Evolutionary conservation across 2,113 vertebrate genomes (phyloP).

Genomic region (Arizona elegans): DNA sequence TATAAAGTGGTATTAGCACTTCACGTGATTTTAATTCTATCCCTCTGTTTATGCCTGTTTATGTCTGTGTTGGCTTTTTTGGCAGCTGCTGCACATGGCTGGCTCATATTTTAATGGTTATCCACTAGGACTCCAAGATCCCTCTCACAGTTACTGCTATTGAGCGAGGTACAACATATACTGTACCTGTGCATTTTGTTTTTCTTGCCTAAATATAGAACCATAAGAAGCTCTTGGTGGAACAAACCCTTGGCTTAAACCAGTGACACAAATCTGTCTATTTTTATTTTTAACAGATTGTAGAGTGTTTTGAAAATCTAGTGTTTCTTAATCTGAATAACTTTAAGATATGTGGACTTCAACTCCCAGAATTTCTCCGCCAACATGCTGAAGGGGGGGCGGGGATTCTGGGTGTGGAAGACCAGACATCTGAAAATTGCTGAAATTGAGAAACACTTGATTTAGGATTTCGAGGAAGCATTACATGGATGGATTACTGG

Average conservation of each 20-base stretch:
- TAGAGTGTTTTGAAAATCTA: neutral
- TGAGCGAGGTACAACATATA: no score
- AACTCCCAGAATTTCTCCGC: neutral
- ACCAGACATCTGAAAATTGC: neutral
- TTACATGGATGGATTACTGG: neutral
- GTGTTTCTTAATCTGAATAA: neutral
- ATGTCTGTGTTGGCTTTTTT: no score
- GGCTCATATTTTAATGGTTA: no score
- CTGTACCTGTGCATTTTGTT: no score
- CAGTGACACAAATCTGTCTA: no score
- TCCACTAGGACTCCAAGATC: no score
- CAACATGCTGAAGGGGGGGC: neutral
- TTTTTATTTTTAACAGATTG: neutral
- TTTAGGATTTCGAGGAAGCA: neutral
- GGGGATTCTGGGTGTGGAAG: neutral
- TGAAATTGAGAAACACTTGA: neutral
- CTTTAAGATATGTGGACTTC: neutral
- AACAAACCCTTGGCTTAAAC: neutral
- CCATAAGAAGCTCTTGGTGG: neutral
- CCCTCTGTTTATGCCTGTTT: no score
- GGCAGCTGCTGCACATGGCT: no score
- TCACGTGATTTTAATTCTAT: no score
- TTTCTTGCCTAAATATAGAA: no score
- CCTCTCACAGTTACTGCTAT: no score
- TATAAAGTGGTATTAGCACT: no score